Conservation (phyloP, 2,888 invertebrate genomes). For the Orgyia antiqua region DNA sequence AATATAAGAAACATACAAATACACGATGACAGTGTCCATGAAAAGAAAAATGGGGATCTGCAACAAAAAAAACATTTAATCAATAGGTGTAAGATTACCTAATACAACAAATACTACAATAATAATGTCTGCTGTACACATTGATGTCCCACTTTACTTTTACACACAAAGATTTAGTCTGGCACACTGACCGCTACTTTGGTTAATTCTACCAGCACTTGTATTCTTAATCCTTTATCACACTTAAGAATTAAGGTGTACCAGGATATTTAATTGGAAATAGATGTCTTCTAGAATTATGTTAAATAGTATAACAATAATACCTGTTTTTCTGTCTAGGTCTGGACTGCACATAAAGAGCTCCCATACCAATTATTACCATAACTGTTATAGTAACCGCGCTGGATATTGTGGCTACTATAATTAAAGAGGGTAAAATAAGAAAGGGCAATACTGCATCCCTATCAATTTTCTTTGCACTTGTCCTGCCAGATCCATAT, state of each 20-base stretch:
- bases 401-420: constrained; percentile 54
- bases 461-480: constrained; percentile 46
- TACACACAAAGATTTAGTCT: no score
- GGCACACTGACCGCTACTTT: no score
- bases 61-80: constrained; percentile 20
- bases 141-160: no score
- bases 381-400: constrained; percentile 53
- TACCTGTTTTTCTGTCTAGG: constrained; percentile 71
- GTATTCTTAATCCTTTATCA: no score
- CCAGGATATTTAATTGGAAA: no score
- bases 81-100: neutral
- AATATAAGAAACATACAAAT: constrained; percentile 82
- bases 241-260: no score
- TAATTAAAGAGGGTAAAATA: constrained; percentile 53
- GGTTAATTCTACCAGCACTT: no score
- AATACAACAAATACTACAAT: neutral
- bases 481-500: constrained; percentile 37
- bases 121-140: no score
- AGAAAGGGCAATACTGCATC: constrained; percentile 61
- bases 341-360: constrained; percentile 57
- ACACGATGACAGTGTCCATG: constrained; percentile 85
- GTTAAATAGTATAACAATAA: no score
- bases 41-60: constrained; percentile 85
- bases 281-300: no score
- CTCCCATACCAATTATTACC: constrained; percentile 63